Base-by-base conservation (phyloP, 37 sponge, comb jelly and placozoan genomes). In the Theonella swinhoei region DNA sequence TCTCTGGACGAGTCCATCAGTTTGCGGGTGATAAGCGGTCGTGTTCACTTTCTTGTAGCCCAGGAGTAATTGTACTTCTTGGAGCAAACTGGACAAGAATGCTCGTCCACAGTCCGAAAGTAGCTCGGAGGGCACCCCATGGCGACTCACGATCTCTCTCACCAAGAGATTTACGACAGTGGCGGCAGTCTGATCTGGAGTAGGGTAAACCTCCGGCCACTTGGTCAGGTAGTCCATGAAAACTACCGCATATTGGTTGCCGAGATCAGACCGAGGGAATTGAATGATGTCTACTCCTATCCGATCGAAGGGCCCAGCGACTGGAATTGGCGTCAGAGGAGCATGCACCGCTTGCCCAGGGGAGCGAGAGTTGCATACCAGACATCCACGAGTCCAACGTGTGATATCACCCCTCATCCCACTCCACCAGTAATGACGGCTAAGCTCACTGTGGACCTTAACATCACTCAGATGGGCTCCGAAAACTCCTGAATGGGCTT, bases 211-310 rank as follows among this genome's bases (percentile, higher is more conserved):
- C n/a, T 85, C 85, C 7, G 78, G 78, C 85, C 78, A 85, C 37
- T 85, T 77, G n/a, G n/a, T n/a, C n/a, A n/a, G n/a, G n/a, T n/a
- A n/a, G n/a, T 89, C 90, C 68, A 83, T 79, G 31, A 89, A 83
- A 23, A 89, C 90, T 34, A 89, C 69, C 24, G 84, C 80, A 78
- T 85, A 71, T 20, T 63, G 60, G 40, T 87, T 87, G 0, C 88
- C 88, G 42, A 58, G 71, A 74, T 61, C 1, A 4, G 81, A 68
- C n/a, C 20, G 39, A 4, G 87, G 87, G n/a, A 87, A 79, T n/a
- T 79, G 80, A 3, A 83, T 29, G 36, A 85, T 62, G 41, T 85
- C 80, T 26, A 86, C 87, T 28, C 74, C 87, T 26, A 87, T 68
- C 9, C 87, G 43, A 39, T 88, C 78, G 58, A 83, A 89, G 19